phyloP scores from a whole-genome alignment of 2,888 invertebrate species.

The Dichetophora obliterata region DNA sequence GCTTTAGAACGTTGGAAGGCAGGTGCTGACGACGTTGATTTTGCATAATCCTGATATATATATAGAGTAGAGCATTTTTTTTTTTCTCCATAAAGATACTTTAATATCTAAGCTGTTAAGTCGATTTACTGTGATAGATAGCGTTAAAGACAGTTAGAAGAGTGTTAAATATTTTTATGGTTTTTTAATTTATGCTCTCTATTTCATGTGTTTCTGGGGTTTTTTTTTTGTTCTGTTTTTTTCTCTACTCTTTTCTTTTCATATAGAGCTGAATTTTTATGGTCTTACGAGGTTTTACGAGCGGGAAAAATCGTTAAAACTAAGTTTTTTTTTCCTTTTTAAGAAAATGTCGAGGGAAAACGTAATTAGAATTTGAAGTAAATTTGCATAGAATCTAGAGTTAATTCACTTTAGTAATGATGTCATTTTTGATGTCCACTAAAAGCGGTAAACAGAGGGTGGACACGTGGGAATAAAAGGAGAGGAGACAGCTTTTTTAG shows the following conservation, averaged over 20 bases:
- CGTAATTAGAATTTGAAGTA: conserved; percentile 3
- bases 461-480: too few relatives aligned
- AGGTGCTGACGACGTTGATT: conserved; percentile 34
- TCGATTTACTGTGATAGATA: background rate
- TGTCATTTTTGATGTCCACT: background rate
- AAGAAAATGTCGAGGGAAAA: background rate
- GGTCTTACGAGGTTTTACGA: conserved; percentile 19
- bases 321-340: background rate
- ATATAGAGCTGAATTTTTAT: background rate
- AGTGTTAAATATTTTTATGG: conserved; percentile 45
- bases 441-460: too few relatives aligned
- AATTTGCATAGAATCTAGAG: background rate
- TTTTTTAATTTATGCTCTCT: conserved; percentile 50
- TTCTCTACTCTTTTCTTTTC: background rate
- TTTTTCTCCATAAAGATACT: background rate
- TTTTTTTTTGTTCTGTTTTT: background rate
- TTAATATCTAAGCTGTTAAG: background rate
- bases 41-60: conserved; percentile 23
- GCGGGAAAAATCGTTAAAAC: conserved; percentile 10
- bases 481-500: too few relatives aligned
- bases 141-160: background rate
- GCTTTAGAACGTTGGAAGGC: background rate
- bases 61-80: too few relatives aligned
- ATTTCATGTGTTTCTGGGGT: background rate
- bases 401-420: background rate